Conservation (phyloP, 2,113 vertebrate genomes). For the Brachyistius frenatus region DNA sequence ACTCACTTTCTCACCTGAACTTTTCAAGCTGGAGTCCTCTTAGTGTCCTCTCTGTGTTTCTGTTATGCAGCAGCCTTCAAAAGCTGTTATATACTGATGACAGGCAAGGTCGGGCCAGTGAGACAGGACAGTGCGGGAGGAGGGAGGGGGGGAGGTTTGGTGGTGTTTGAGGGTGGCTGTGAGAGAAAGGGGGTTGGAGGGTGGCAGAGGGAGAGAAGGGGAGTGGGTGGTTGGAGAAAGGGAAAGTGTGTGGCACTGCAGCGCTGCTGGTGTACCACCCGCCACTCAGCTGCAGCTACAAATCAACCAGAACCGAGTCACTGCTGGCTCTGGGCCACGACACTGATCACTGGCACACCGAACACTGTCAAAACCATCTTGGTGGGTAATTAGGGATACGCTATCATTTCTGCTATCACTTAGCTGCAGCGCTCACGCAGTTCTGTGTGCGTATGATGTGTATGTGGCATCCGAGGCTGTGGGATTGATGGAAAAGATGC, state of each 20-base stretch:
- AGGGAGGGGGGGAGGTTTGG: background rate
- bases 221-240: slow-evolving; percentile 27
- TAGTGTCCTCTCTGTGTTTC: slow-evolving; percentile 26
- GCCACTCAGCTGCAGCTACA: slow-evolving; percentile 75
- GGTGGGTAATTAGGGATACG: slow-evolving; percentile 80
- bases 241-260: slow-evolving; percentile 50
- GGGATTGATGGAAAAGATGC: slow-evolving; percentile 21
- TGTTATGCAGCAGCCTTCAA: slow-evolving; percentile 58
- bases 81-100: slow-evolving; percentile 72
- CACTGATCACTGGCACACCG: slow-evolving; percentile 75
- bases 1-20: slow-evolving; percentile 14
- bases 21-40: slow-evolving; percentile 33
- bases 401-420: slow-evolving; percentile 73
- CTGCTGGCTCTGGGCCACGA: slow-evolving; percentile 74
- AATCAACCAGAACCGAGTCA: slow-evolving; percentile 76
- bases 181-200: background rate
- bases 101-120: slow-evolving; percentile 66
- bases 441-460: slow-evolving; percentile 12
- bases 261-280: slow-evolving; percentile 54
- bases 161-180: background rate
- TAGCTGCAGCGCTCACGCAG: slow-evolving; percentile 36
- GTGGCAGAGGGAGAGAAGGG: slow-evolving; percentile 10
- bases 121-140: slow-evolving; percentile 56
- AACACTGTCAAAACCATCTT: slow-evolving; percentile 81
- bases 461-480: slow-evolving; percentile 8